A percentile compares a stretch with the other conserved stretches of the same genome.
Conservation (phyloP, 2,797 vertebrate species). For the Denticeps clupeoides region DNA sequence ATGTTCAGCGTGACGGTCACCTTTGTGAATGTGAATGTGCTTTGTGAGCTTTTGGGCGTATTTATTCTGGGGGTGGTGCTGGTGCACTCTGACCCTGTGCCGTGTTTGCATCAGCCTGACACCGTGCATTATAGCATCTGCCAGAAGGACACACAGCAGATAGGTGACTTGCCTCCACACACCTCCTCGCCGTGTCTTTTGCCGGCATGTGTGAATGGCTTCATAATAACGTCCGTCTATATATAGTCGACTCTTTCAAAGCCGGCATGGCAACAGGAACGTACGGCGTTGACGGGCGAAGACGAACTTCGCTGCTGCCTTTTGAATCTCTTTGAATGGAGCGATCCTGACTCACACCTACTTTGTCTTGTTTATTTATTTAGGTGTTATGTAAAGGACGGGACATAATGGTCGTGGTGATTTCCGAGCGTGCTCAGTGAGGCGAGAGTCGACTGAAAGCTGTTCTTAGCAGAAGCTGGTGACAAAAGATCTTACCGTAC, state of each 20-base stretch:
- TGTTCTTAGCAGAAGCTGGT: neutral
- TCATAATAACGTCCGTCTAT: constrained; percentile 36
- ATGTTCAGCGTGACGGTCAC: too few relatives aligned
- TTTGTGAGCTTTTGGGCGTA: too few relatives aligned
- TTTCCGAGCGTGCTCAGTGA: neutral
- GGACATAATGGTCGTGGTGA: neutral
- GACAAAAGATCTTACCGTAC: neutral
- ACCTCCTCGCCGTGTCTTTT: constrained; percentile 19
- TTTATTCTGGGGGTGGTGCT: neutral
- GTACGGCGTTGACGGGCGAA: constrained; percentile 32
- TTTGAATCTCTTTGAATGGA: constrained; percentile 42
- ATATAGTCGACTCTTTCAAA: constrained; percentile 31
- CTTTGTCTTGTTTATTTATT: constrained; percentile 21
- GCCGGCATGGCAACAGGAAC: constrained; percentile 38
- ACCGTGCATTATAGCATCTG: too few relatives aligned
- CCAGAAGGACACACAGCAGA: neutral
- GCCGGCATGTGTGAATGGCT: constrained; percentile 24
- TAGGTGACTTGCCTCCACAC: constrained; percentile 1
- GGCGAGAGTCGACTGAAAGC: neutral
- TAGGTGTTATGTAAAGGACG: constrained; percentile 12
- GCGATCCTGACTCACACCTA: constrained; percentile 20
- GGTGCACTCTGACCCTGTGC: neutral
- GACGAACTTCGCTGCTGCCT: constrained; percentile 37
- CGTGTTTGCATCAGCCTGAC: constrained; percentile 6
- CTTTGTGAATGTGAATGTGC: too few relatives aligned